Percentiles rank a stretch among this genome's conserved stretches.
Conservation (phyloP, 2,888 invertebrate species). For the Galeopsomyia nigrocyanea region DNA sequence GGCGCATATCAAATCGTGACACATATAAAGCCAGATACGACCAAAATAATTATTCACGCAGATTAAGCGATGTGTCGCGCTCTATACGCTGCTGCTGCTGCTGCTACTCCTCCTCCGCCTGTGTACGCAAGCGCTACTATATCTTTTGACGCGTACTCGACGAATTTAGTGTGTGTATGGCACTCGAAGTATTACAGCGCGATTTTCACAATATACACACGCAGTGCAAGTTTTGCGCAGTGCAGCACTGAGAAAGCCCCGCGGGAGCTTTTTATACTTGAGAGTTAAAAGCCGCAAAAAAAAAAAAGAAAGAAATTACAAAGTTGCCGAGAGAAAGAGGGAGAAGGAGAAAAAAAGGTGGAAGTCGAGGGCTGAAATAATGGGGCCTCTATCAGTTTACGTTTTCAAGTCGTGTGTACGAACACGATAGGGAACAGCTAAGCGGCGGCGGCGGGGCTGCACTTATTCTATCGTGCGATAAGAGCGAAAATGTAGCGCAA, state of each 20-base stretch:
- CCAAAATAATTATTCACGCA: conserved; percentile 38
- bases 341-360: conserved; percentile 31
- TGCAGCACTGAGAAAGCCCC: too few relatives aligned
- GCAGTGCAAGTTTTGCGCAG: too few relatives aligned
- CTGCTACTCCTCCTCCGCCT: too few relatives aligned
- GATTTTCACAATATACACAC: too few relatives aligned
- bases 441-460: conserved; percentile 52
- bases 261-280: too few relatives aligned
- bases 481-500: conserved; percentile 58
- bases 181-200: too few relatives aligned
- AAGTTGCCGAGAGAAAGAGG: conserved; percentile 23
- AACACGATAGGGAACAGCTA: conserved; percentile 19
- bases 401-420: conserved; percentile 46
- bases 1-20: conserved; percentile 40
- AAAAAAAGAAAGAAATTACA: not conserved
- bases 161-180: too few relatives aligned
- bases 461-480: conserved; percentile 62
- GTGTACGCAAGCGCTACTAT: too few relatives aligned
- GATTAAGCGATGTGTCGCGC: conserved; percentile 22
- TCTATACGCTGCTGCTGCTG: too few relatives aligned
- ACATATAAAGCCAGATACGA: conserved; percentile 33
- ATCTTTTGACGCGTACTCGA: too few relatives aligned
- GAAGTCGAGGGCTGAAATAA: conserved; percentile 48
- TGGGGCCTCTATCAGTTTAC: conserved; percentile 47
- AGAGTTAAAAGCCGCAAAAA: conserved; percentile 14